Evolutionary conservation across 2,888 invertebrate species (phyloP).

Genomic region (Metacarcinus magister): DNA sequence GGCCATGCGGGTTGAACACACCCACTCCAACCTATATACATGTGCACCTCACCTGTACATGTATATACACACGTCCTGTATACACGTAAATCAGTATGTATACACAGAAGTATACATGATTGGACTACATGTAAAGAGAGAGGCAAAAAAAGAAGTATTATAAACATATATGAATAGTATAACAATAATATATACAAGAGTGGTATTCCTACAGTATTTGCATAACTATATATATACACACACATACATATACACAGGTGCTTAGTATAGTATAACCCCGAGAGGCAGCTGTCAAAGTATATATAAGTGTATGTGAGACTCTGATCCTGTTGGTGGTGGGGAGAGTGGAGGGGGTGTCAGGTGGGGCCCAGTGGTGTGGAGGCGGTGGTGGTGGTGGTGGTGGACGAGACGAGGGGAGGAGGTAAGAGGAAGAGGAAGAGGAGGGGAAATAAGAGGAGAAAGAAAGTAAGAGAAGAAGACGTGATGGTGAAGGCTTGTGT

Average conservation of each 20-base stretch:
- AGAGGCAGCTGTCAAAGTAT: neutral
- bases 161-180: neutral
- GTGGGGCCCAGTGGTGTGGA: neutral
- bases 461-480: neutral
- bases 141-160: neutral
- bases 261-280: neutral
- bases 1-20: neutral
- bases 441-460: neutral
- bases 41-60: neutral
- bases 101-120: neutral
- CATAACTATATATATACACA: neutral
- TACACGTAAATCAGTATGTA: slow-evolving; percentile 1
- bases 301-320: neutral
- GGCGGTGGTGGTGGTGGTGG: neutral
- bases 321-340: neutral
- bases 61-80: slow-evolving; percentile 12
- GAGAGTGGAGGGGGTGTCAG: neutral
- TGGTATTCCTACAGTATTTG: neutral
- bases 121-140: neutral
- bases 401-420: no score
- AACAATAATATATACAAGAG: neutral
- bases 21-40: neutral
- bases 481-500: neutral
- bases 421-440: neutral
- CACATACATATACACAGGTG: neutral